Evolutionary conservation across 2,113 vertebrate genomes (phyloP).

Genomic region (Onychorhynchus coronatus): DNA sequence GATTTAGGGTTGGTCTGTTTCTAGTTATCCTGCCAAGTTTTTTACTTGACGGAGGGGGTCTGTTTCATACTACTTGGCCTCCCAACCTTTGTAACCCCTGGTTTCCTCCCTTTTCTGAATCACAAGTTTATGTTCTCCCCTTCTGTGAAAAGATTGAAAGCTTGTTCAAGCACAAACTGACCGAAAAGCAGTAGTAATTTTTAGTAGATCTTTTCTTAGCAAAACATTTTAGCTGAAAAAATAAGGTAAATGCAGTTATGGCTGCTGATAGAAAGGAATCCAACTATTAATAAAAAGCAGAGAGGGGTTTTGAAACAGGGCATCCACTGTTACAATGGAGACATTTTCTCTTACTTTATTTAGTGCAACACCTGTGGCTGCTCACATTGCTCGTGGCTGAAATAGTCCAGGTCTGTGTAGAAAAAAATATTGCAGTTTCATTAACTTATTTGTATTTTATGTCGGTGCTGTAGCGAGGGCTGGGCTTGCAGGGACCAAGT

Average conservation of each 20-base stretch:
- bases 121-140: slow-evolving; percentile 81
- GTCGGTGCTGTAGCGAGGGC: not conserved
- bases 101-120: slow-evolving; percentile 84
- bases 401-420: slow-evolving; percentile 75
- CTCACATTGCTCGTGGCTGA: slow-evolving; percentile 78
- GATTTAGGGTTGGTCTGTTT: slow-evolving; percentile 85
- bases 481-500: not conserved
- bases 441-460: slow-evolving; percentile 75
- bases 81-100: slow-evolving; percentile 84
- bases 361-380: slow-evolving; percentile 82
- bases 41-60: slow-evolving; percentile 83
- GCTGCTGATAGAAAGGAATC: slow-evolving; percentile 84
- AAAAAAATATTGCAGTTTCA: slow-evolving; percentile 71
- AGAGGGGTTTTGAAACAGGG: slow-evolving; percentile 78
- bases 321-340: slow-evolving; percentile 81
- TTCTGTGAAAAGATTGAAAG: slow-evolving; percentile 83
- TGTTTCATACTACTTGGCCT: slow-evolving; percentile 84
- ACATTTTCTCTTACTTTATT: slow-evolving; percentile 84
- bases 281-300: slow-evolving; percentile 85
- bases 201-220: slow-evolving; percentile 81
- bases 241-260: slow-evolving; percentile 74
- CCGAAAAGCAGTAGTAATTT: slow-evolving; percentile 77
- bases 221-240: slow-evolving; percentile 80
- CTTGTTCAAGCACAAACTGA: slow-evolving; percentile 77
- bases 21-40: slow-evolving; percentile 86